These are phyloP conservation scores for Gastracanthus pulcherrimus DNA, from an alignment of 2,888 invertebrate genomes.

Conservation along the genomic window DNA sequence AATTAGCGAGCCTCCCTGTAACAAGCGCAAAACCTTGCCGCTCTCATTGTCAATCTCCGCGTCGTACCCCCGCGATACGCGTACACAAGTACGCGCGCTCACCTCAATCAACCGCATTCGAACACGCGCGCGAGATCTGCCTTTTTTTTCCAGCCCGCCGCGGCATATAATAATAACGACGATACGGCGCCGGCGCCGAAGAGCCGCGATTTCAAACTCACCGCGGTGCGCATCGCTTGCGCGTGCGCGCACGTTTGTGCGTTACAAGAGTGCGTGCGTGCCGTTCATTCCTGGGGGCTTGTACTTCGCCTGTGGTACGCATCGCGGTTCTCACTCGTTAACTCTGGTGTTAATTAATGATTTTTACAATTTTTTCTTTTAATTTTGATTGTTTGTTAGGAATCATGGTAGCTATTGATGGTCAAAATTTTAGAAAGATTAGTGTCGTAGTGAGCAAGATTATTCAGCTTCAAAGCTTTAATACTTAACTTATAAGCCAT, in stretches of 20 bases:
- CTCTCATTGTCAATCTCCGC: neutral
- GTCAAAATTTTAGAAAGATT: too few relatives aligned
- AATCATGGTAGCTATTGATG: too few relatives aligned
- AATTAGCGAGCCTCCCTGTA: slow-evolving; percentile 16
- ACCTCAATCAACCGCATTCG: slow-evolving; percentile 16
- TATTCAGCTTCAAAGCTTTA: too few relatives aligned
- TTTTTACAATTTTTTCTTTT: too few relatives aligned
- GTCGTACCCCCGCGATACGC: neutral
- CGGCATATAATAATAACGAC: neutral
- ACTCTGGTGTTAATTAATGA: too few relatives aligned
- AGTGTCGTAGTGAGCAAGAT: too few relatives aligned
- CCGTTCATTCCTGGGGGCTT: slow-evolving; percentile 16
- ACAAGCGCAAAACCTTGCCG: neutral
- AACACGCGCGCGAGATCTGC: slow-evolving; percentile 21
- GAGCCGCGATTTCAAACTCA: too few relatives aligned
- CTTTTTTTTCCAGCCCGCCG: neutral
- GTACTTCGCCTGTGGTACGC: neutral
- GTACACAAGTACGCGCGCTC: neutral
- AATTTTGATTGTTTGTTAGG: too few relatives aligned
- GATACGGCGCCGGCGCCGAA: neutral
- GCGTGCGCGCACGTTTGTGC: neutral
- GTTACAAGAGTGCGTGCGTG: neutral
- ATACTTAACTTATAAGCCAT: too few relatives aligned
- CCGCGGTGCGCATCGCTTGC: slow-evolving; percentile 1
- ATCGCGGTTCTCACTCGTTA: too few relatives aligned